Base-by-base conservation (phyloP, 2,888 invertebrate species). In the Stomorhina lunata region DNA sequence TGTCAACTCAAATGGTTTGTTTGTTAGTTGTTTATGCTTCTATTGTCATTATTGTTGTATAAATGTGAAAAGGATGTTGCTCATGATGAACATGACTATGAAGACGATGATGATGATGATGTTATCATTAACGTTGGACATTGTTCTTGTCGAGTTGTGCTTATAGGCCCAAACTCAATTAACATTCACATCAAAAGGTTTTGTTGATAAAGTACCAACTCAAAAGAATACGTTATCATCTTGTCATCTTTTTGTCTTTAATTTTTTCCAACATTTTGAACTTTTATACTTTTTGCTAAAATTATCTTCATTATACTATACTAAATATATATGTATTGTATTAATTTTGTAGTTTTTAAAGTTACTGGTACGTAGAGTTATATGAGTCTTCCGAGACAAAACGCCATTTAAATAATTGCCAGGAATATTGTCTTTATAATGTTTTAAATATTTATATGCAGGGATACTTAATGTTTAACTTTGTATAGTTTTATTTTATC, bases 121-220 rank as follows among this genome's bases (percentile, higher is more conserved):
- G 20, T 40, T n/a, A 22, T 59, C 25, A 25, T 45, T 32, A 34
- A 5, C 4, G 7, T 29, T 79, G 20, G n/a, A 20, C 57, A 5
- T 57, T 40, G 20, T 15, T 55, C 25, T 61, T 73, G 59, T 37
- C 22, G 22, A 55, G 45, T 65, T 57, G 63, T 72, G 27, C 72
- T 68, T 61, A 17, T 45, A 61, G 55, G 61, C 34, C 32, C 48
- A 69, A 81, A 81, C 72, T 78, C 63, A 77, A 78, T 77, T 78
- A 77, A 73, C 55, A 73, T 55, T 40, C 53, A 63, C 68, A 68
- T 48, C 68, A 81, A 78, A 68, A 72, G 68, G 40, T 66, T 76
- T 77, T 72, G 73, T 50, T 68, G 34, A 66, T 72, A 66, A 66
- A 72, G 59, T 66, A 72, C 43, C 61, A 68, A 48, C 43, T 66